Base-by-base conservation (phyloP, 2,113 vertebrate species). In the Cyphomyrus discorhynchus region DNA sequence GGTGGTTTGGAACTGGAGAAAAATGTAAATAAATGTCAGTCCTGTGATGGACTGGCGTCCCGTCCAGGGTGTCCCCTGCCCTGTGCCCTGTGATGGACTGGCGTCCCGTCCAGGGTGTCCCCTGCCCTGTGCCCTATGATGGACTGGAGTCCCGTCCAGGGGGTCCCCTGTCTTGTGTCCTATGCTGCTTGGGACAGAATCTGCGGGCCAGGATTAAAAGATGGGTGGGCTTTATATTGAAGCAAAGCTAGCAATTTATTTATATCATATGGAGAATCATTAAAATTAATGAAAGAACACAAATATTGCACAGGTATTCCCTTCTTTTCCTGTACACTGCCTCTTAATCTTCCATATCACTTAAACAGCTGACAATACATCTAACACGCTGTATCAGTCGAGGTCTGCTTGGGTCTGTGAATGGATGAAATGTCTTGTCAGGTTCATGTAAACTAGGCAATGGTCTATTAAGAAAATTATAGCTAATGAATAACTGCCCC, bases 391-490 rank as follows among this genome's bases (percentile, higher is more conserved):
- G 21, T 62, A 62, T 6, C 8, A 24, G 8, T 3, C 8, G 24
- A 24, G 53, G 58, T n/a, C 58, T 62, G 3, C 7, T 62, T 62
- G 58, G 58, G 24, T 62, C 6, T 31, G 13, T 74, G 66, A 74
- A 62, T n/a, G 27, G 66, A 74, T 74, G 31, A 74, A 35, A 31
- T 74, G 27, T 74, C 3, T 82, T 93, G 92, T 92, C 91, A 94
- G 93, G 94, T 95, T 92, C 94, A 93, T 92, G 92, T 92, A 92
- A 92, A 93, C 94, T 93, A 93, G 92, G 91, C 87, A 86, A 93
- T 92, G 93, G 92, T 91, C 89, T 93, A 95, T 95, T 94, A 94
- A 91, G 62, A 89, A 83, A 88, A 91, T 92, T 90, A 90, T 90
- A 93, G 88, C 90, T 92, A 91, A 90, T 92, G 92, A 93, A 93